A percentile compares a stretch with the other conserved stretches of the same genome.
Evolutionary conservation across 2,797 vertebrate genomes (phyloP).

Genomic region (Lutjanus argentimaculatus): DNA sequence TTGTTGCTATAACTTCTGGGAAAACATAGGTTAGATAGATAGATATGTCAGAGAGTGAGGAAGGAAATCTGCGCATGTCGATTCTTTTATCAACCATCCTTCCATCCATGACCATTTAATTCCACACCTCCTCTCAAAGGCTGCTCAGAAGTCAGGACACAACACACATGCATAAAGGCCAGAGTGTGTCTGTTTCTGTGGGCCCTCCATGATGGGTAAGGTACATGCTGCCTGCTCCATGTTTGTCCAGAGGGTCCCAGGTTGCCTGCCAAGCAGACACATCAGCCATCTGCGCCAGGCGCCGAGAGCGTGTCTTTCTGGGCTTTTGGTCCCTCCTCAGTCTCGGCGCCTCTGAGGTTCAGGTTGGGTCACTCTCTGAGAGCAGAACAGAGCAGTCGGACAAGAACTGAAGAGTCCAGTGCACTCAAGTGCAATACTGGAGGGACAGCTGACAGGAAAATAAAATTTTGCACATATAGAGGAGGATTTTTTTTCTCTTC

Average conservation of each 20-base stretch:
- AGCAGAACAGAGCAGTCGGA: conserved; percentile 14
- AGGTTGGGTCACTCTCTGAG: conserved; percentile 52
- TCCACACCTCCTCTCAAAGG: background rate
- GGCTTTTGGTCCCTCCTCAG: conserved; percentile 34
- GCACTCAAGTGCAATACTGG: conserved; percentile 34
- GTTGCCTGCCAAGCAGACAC: conserved; percentile 57
- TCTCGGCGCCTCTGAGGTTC: conserved; percentile 49
- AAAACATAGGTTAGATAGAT: too few species aligned
- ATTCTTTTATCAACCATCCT: conserved; percentile 25
- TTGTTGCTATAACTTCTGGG: too few species aligned
- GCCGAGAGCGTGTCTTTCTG: conserved; percentile 36
- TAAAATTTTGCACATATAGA: conserved; percentile 8
- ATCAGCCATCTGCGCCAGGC: conserved; percentile 52
- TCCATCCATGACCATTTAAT: conserved; percentile 25
- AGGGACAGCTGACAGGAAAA: conserved; percentile 49
- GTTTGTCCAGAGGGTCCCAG: conserved; percentile 41
- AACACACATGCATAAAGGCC: background rate
- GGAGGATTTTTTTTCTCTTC: background rate
- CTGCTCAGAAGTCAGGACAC: conserved; percentile 7
- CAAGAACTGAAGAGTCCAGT: conserved; percentile 25
- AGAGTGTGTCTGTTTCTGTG: conserved; percentile 14
- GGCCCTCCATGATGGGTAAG: conserved; percentile 22
- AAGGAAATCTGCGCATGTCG: too few species aligned
- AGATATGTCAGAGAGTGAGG: too few species aligned
- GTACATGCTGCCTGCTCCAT: conserved; percentile 35